Conservation (phyloP, 2,888 invertebrate genomes). For the Craniophora ligustri region DNA sequence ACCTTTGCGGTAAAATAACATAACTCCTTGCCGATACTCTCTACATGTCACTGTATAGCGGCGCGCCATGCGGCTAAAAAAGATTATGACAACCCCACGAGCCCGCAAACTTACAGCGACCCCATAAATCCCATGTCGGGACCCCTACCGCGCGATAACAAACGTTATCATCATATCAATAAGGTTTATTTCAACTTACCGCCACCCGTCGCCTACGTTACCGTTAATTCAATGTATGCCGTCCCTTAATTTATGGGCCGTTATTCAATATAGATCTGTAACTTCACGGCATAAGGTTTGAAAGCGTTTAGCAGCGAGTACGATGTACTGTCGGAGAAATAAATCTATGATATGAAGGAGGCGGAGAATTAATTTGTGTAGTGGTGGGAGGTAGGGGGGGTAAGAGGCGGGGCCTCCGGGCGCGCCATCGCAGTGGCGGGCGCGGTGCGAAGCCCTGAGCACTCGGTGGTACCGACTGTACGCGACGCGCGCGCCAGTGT, state of each 20-base stretch:
- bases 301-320: constrained; percentile 78
- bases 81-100: constrained; percentile 86
- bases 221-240: constrained; percentile 85
- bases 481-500: constrained; percentile 62
- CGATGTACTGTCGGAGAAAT: constrained; percentile 81
- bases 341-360: constrained; percentile 88
- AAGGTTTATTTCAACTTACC: constrained; percentile 70
- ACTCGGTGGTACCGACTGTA: constrained; percentile 45
- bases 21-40: constrained; percentile 74
- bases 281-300: constrained; percentile 81
- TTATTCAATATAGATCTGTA: constrained; percentile 84
- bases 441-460: constrained; percentile 54
- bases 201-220: constrained; percentile 68
- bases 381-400: constrained; percentile 78
- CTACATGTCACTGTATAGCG: constrained; percentile 75
- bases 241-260: constrained; percentile 82
- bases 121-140: constrained; percentile 77
- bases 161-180: constrained; percentile 61
- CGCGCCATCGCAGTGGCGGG: constrained; percentile 86
- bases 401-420: constrained; percentile 76
- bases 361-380: constrained; percentile 84
- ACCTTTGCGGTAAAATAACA: constrained; percentile 68
- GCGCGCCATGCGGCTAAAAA: constrained; percentile 85
- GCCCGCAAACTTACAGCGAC: constrained; percentile 75
- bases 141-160: constrained; percentile 58